Evolutionary conservation across 2,888 invertebrate species (phyloP), one percentile per base, ranked within the genome.

Genomic region (Oconnorella tubifera): DNA sequence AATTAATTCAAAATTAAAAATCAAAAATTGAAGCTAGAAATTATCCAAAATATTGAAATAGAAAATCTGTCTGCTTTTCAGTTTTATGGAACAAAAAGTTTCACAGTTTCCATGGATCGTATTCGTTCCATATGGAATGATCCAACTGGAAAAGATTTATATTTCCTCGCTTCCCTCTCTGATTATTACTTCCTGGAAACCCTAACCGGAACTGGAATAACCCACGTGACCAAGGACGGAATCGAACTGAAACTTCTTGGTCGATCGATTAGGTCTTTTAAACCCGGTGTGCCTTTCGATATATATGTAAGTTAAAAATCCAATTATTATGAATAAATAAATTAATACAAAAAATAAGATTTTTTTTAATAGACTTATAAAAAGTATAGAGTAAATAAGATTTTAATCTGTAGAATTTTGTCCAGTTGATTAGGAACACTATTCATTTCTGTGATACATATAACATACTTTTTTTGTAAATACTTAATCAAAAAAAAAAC

Each of bases 201-300:
- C 33, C 73, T 82, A 62, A 75, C 73, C 2, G 96, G 96, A 0
- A 92, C 89, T 84, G 90, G 94, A 19, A 88, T 89, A 65, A 90
- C 95, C 0, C 85, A 93, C 72, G 88, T 97, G 58, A 93, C 89
- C 79, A 92, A 64, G 48, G 92, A 93, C 0, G 90, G 90, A 4
- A 85, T 94, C 6, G 87, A 88, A 62, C 86, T 96, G 1, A 86
- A 88, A 48, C 92, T 95, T 82, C 85, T 96, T 1, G 97, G 96
- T 0, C 91, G 91, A 29, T 87, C 89, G 0, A 91, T 95, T 10
- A 92, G 95, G 82, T 89, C 97, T n/a, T 96, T 96, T 83, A 97
- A 96, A 80, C 96, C 97, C 0, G 86, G 91, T 3, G 94, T 96
- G 90, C 92, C 94, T 0, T 90, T 93, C 76, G 89, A 89, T 68